Evolutionary conservation across 2,113 vertebrate genomes (phyloP), one percentile per base, ranked within the genome.

Genomic region (Loxodonta africana): DNA sequence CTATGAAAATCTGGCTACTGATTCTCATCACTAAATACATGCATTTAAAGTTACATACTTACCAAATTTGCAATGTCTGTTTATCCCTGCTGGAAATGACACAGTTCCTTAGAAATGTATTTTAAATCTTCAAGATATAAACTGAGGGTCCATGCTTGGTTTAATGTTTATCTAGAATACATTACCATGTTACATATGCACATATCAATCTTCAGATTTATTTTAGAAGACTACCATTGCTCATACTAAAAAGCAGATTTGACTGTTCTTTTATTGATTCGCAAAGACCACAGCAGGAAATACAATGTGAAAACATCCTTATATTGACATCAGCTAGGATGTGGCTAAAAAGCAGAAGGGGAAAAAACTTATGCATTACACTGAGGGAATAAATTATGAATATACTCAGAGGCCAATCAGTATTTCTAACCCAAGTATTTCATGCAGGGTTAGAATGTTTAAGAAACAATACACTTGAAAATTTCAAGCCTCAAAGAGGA

Each of bases 1-100:
- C 6, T 89, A 92, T 6, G n/a, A 25, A 87, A 90, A 77, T 78
- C 6, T 95, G 90, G 65, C 37, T 84, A 88, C 37, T 95, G 81
- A 89, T 8, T 89, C 76, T 95, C 60, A 90, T 63, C 48, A 90
- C 63, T 92, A 97, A 91, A 91, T 78, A 96, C 95, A 98, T 97
- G 97, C 98, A 98, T 80, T 97, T 95, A 78, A 91, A 96, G 73
- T 96, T 90, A 96, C 48, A 97, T 98, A 98, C 98, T 98, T 98
- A 98, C 98, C 98, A 94, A 82, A 82, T 90, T 96, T 91, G 96
- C 95, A 97, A 69, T 91, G 26, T 97, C 91, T 98, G 95, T 60
- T 97, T 98, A 96, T 95, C 90, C 89, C 88, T 96, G 97, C 95
- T 98, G 84, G 46, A 96, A 97, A 96, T 81, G 95, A 97, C 95